Evolutionary conservation across 2,888 invertebrate genomes (phyloP), one percentile per base, ranked within the genome.

Genomic region (Morinoia aosen): DNA sequence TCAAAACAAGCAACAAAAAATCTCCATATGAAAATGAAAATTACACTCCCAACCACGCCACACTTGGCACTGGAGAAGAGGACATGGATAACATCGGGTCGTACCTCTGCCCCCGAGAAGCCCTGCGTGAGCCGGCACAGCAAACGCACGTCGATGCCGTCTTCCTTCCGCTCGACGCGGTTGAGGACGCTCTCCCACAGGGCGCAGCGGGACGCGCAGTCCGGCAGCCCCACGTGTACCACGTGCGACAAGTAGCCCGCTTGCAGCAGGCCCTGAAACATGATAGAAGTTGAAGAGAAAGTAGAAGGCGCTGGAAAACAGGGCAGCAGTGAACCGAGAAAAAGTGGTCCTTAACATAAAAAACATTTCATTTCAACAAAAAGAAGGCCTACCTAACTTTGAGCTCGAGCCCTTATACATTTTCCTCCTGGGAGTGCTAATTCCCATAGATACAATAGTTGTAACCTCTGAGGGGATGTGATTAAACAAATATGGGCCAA

Each of bases 221-320:
- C 98, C 0, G 99, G 99, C 95, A 99, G 97, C 0, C 99, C 98
- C 0, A 99, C 99, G 97, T 99, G 99, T 95, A 99, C 98, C 58
- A 99, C 98, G 96, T 99, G 98, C 97, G 99, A 99, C 94, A 99
- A 98, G 93, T 99, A 98, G 0, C 99, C 99, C 0, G 99, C 99
- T 95, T 99, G 98, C 57, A 99, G 97, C 48, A 99, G 97, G 0
- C 99, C 99, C 98, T 98, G 97, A 12, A 40, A n/a, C 48, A 48
- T 48, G 48, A 48, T 48, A 48, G 5, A 48, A 48, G 48, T 48
- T 48, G 48, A 48, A 48, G 5, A 48, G 48, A 48, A 48, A 48
- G 48, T 48, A 48, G 48, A 4, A 48, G 48, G 48, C 3, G 48
- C 48, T 48, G 48, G 48, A 48, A 48, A 48, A 48, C 48, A 48